phyloP scores from a whole-genome alignment of 2,888 invertebrate species.

The Ophion slaviceki region DNA sequence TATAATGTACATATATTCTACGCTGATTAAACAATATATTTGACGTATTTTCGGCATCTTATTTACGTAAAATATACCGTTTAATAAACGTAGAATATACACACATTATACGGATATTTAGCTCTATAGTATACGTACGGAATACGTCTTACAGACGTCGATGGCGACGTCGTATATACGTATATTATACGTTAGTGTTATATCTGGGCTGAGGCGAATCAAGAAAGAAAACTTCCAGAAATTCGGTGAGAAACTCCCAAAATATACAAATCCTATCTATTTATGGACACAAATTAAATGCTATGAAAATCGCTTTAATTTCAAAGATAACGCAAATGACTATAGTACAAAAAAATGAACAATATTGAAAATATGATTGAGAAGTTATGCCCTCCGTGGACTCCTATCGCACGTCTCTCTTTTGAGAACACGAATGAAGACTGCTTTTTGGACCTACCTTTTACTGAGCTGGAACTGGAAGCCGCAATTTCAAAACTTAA shows the following conservation, averaged over 20 bases:
- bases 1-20: too few relatives aligned
- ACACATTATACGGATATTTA: too few relatives aligned
- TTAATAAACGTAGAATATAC: too few relatives aligned
- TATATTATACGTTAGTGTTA: too few relatives aligned
- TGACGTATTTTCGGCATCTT: too few relatives aligned
- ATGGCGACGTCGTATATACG: too few relatives aligned
- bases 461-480: constrained; percentile 28
- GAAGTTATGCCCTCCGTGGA: constrained; percentile 29
- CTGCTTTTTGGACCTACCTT: constrained; percentile 29
- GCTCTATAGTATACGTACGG: too few relatives aligned
- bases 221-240: constrained; percentile 36
- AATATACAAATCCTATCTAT: constrained; percentile 39
- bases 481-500: constrained; percentile 40
- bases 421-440: constrained; percentile 21
- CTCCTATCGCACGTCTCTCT: not conserved
- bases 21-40: too few relatives aligned
- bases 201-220: constrained; percentile 11
- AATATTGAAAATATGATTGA: constrained; percentile 8
- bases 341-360: constrained; percentile 25
- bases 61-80: too few relatives aligned
- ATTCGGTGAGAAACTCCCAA: constrained; percentile 27
- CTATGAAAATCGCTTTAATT: constrained; percentile 45
- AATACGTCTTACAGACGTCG: too few relatives aligned
- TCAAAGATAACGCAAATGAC: constrained; percentile 28
- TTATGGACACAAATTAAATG: constrained; percentile 47